Percentiles rank a stretch among this genome's conserved stretches.
Evolutionary conservation across 2,113 vertebrate species (phyloP).

Genomic region (Pitta sordida): DNA sequence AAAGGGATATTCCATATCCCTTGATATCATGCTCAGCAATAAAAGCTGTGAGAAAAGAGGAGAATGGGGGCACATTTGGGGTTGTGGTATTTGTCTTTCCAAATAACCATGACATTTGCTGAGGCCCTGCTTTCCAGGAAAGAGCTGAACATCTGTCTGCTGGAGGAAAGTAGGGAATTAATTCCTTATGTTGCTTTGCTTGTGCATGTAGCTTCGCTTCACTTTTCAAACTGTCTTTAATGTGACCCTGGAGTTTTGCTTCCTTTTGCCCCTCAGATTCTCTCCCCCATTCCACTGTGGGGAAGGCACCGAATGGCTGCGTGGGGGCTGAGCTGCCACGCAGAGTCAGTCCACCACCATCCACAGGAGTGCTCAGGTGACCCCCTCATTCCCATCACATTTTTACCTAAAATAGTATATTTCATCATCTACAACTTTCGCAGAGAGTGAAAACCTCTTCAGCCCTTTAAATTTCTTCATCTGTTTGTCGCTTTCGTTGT

Average conservation of each 20-base stretch:
- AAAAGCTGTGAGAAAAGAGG: neutral
- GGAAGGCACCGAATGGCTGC: neutral
- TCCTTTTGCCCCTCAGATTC: neutral
- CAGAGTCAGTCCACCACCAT: neutral
- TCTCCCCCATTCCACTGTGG: neutral
- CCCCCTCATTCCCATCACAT: neutral
- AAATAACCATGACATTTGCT: neutral
- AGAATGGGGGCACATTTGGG: neutral
- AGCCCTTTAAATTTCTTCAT: conserved; percentile 99
- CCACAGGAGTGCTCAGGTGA: neutral
- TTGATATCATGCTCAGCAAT: accelerated
- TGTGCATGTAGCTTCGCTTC: neutral
- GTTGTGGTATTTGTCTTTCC: neutral
- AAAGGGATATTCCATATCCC: neutral
- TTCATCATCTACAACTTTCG: conserved; percentile 97
- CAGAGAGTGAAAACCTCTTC: conserved; percentile 95
- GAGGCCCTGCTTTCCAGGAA: neutral
- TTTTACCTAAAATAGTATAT: conserved; percentile 96
- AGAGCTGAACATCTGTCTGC: neutral
- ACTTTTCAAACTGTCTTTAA: neutral
- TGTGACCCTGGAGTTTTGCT: neutral
- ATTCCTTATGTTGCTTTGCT: neutral
- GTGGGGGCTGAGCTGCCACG: neutral
- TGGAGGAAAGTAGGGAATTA: neutral
- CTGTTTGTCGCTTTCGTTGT: conserved; percentile 96